A percentile compares a stretch with the other conserved stretches of the same genome.
phyloP scores from a whole-genome alignment of 30 jellyfish, hydroid and myxozoan species.

The Aurelia aurita complex sp. Pacific region DNA sequence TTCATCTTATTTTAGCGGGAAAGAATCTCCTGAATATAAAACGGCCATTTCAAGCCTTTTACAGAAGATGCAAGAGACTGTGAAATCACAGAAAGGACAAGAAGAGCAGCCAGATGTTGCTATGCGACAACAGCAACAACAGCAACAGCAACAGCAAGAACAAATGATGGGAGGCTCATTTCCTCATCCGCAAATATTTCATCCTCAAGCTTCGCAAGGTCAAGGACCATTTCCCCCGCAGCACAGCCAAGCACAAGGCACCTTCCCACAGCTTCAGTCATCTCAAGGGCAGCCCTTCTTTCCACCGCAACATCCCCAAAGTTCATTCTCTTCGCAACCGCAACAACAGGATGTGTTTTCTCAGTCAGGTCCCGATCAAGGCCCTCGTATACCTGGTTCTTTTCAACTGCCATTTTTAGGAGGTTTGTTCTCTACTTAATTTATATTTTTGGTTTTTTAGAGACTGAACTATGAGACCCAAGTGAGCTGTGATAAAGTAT shows the following conservation, averaged over 20 bases:
- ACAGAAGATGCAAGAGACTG: constrained; percentile 62
- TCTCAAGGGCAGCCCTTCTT: no score
- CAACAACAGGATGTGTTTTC: neutral
- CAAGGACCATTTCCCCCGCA: neutral
- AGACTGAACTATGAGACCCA: no score
- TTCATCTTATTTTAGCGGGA: constrained; percentile 25
- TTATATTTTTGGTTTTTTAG: no score
- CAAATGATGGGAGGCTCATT: constrained; percentile 6
- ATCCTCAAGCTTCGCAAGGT: neutral
- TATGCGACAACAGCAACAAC: neutral
- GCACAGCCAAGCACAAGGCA: neutral
- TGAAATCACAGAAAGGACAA: constrained; percentile 16
- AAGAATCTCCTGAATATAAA: constrained; percentile 67
- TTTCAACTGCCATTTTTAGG: constrained; percentile 38
- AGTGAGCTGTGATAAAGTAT: no score
- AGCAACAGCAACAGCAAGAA: constrained; percentile 12
- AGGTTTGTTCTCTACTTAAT: constrained; percentile 8
- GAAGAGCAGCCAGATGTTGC: constrained; percentile 10
- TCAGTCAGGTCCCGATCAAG: neutral
- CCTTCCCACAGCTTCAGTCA: no score
- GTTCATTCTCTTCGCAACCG: no score
- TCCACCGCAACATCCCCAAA: no score
- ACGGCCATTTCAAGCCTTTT: constrained; percentile 35
- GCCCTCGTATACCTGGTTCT: neutral
- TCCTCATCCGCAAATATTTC: neutral